These are phyloP conservation scores for Amblyornis subalaris DNA, from an alignment of 2,113 vertebrate species.

Conservation along the genomic window DNA sequence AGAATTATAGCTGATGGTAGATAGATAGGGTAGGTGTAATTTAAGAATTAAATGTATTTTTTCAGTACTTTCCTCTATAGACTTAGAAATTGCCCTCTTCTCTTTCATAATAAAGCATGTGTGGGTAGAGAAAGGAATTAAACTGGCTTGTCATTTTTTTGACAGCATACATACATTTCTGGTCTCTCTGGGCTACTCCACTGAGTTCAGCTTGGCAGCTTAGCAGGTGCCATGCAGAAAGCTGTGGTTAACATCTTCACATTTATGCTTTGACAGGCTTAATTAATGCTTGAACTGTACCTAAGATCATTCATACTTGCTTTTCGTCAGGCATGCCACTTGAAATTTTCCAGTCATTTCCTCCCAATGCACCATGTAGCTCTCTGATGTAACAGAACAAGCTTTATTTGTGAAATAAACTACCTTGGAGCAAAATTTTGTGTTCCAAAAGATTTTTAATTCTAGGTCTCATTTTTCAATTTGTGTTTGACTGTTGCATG, in stretches of 20 bases:
- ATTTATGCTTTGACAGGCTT: neutral
- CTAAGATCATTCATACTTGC: neutral
- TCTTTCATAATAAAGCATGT: neutral
- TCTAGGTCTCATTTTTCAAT: neutral
- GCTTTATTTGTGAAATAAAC: neutral
- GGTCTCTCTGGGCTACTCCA: neutral
- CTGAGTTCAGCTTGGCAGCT: neutral
- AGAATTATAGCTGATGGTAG: neutral
- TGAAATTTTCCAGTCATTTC: slow-evolving; percentile 10
- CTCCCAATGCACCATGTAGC: accelerated
- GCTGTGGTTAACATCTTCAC: neutral
- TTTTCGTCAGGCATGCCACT: neutral
- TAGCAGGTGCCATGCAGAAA: neutral
- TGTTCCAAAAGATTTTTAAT: neutral
- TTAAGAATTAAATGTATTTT: neutral
- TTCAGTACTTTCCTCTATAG: neutral
- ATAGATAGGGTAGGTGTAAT: neutral
- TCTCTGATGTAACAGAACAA: neutral
- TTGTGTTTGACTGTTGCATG: neutral
- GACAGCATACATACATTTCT: neutral
- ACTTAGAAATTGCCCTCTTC: neutral
- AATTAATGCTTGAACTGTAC: neutral
- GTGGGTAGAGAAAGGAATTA: neutral
- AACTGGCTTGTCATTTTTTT: neutral
- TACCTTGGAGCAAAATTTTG: neutral